A percentile compares a stretch with the other conserved stretches of the same genome.
phyloP scores from a whole-genome alignment of 2,888 invertebrate species.

The Tipula unca region DNA sequence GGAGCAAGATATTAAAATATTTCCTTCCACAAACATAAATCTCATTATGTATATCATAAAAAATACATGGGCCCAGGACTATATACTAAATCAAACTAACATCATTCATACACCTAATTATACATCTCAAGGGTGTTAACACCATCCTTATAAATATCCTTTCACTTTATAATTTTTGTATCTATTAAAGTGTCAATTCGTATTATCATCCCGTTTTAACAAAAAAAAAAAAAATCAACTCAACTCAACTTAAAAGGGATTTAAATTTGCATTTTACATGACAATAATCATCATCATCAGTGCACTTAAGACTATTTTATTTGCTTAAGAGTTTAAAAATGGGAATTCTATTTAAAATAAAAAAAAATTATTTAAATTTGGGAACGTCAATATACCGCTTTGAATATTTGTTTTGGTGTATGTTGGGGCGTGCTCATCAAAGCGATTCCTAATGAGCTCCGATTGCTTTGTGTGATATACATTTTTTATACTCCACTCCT shows the following conservation, averaged over 20 bases:
- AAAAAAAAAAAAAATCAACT: neutral
- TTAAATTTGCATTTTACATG: neutral
- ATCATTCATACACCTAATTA: neutral
- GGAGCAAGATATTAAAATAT: neutral
- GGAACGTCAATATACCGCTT: neutral
- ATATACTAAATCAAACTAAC: neutral
- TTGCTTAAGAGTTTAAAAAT: neutral
- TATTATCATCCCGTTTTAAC: neutral
- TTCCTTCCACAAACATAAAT: constrained; percentile 14
- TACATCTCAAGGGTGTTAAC: neutral
- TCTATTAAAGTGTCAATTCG: neutral
- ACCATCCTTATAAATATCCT: neutral
- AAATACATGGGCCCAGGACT: neutral
- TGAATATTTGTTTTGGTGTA: too few species aligned
- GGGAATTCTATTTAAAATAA: neutral
- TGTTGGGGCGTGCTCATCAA: neutral
- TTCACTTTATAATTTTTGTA: neutral
- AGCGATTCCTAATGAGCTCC: neutral
- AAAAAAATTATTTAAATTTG: neutral
- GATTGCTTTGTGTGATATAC: too few species aligned
- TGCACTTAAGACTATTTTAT: neutral
- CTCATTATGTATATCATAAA: neutral
- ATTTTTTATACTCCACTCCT: too few species aligned
- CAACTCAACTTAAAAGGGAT: neutral
- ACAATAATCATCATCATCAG: neutral